Base-by-base conservation (phyloP, 2,797 vertebrate species). In the Orestias chungarensis region DNA sequence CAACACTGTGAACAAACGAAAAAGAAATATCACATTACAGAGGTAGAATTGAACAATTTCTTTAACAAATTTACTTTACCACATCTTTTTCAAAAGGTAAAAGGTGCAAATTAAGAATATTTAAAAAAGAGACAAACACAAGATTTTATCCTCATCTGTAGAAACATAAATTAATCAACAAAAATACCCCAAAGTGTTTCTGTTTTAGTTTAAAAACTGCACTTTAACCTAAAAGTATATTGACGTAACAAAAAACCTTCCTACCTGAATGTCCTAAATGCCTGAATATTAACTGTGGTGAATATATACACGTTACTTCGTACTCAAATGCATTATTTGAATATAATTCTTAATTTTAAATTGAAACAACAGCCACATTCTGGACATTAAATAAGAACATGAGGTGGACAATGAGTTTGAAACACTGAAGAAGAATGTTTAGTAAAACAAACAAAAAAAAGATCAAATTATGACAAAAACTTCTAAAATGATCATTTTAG, bases 331-430 rank as follows among this genome's bases (percentile, higher is more conserved):
- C 59, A 54, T 67, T 2, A 71, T 82, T 73, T 75, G 11, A 83
- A 66, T 70, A 12, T 40, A 40, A 62, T 18, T 38, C 57, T 78
- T 74, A 52, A 70, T 75, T 88, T 80, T 15, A 42, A 77, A 82
- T 75, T 57, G 6, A 62, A 79, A 66, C 55, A 74, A 38, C 29
- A 20, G 38, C 55, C 42, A 64, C 23, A 67, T 74, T 66, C 15
- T 2, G 59, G 23, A 62, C n/a, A 10, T 6, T 40, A 62, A 25
- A 15, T 20, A 52, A n/a, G 68, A 6, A 62, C 27, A 23, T 9
- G 14, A 8, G n/a, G 3, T 71, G 29, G 43, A 57, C 27, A 27
- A 17, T n/a, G 18, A 17, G 25, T 74, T 80, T 35, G 3, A 15
- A 65, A 54, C 14, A 64, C 27, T 31, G 31, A 33, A 17, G 15